Percentiles rank a stretch among this genome's conserved stretches.
These are phyloP conservation scores for Altica lythri DNA, from an alignment of 2,888 invertebrate genomes.

Conservation along the genomic window DNA sequence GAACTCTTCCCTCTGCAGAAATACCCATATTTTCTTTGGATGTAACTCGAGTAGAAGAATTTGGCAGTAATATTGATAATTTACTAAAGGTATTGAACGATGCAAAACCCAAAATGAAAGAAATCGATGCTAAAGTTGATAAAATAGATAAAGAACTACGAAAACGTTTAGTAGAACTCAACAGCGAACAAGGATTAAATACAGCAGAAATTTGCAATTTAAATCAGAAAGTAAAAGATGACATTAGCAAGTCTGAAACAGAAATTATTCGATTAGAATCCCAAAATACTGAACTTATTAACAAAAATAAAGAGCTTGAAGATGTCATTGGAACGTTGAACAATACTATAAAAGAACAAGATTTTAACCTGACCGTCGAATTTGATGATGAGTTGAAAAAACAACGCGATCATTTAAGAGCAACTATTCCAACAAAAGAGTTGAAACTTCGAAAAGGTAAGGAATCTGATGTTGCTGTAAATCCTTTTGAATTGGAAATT, in stretches of 20 bases:
- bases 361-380: no score
- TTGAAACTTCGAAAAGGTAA: conserved; percentile 54
- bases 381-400: conserved; percentile 65
- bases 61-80: conserved; percentile 67
- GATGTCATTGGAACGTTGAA: no score
- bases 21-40: conserved; percentile 53
- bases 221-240: conserved; percentile 68
- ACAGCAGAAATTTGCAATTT: conserved; percentile 61
- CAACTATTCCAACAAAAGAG: conserved; percentile 65
- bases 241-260: no score
- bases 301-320: no score
- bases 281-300: no score
- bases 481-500: conserved; percentile 15
- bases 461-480: conserved; percentile 26
- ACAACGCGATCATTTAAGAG: conserved; percentile 61
- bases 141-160: conserved; percentile 62
- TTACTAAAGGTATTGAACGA: conserved; percentile 62
- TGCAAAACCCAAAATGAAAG: conserved; percentile 67
- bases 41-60: conserved; percentile 69
- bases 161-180: conserved; percentile 68
- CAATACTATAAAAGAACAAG: no score
- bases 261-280: no score
- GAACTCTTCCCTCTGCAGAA: conserved; percentile 31
- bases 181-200: conserved; percentile 70
- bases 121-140: conserved; percentile 61